These are phyloP conservation scores for Zosterops pallidus DNA, from an alignment of 2,113 vertebrate genomes.

Conservation along the genomic window DNA sequence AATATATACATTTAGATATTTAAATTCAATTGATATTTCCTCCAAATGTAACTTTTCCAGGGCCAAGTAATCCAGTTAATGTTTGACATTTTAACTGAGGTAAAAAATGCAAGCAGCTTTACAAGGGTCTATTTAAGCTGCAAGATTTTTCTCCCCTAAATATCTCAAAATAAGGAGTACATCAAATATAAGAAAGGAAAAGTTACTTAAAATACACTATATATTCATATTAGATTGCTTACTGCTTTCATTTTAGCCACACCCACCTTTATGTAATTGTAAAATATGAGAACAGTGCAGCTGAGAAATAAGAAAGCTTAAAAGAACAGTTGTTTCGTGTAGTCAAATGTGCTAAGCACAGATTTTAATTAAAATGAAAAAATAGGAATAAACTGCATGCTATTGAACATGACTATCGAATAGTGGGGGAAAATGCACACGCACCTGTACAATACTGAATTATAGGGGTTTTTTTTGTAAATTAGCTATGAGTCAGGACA, in stretches of 20 bases:
- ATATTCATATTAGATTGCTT: conserved; percentile 22
- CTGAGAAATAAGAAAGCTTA: conserved; percentile 52
- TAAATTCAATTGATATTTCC: conserved; percentile 27
- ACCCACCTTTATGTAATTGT: conserved; percentile 71
- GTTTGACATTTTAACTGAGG: conserved; percentile 65
- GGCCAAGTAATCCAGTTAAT: conserved; percentile 57
- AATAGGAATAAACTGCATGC: neutral
- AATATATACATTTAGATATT: neutral
- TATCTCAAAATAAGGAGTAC: conserved; percentile 8
- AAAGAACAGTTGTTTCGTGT: neutral
- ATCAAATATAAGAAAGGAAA: conserved; percentile 20
- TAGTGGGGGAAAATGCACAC: neutral
- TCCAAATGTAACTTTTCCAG: conserved; percentile 49
- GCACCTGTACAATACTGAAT: conserved; percentile 62
- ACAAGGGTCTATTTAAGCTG: conserved; percentile 36
- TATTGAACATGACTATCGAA: neutral
- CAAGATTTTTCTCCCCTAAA: neutral
- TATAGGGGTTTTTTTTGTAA: neutral
- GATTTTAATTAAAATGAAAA: conserved; percentile 11
- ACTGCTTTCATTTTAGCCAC: conserved; percentile 67
- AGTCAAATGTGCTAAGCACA: neutral
- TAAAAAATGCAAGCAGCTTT: conserved; percentile 58
- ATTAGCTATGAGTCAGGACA: conserved; percentile 26
- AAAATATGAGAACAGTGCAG: conserved; percentile 63
- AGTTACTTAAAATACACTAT: neutral